Evolutionary conservation across 2,113 vertebrate genomes (phyloP), one percentile per base, ranked within the genome.

Genomic region (Callopanchax toddi): DNA sequence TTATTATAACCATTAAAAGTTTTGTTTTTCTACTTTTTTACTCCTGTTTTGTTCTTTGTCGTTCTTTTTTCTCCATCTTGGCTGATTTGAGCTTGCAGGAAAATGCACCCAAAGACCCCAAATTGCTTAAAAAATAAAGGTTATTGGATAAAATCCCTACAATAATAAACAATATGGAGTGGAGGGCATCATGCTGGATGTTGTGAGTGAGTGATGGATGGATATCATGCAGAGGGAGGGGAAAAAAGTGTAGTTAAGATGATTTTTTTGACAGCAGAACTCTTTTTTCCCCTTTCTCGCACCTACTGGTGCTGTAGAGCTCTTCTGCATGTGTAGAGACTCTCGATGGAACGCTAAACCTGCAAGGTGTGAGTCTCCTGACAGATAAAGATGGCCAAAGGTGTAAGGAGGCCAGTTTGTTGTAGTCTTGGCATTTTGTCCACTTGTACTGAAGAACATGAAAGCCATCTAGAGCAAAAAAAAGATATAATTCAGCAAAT

Each of bases 1-100:
- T 84, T 80, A 74, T 79, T 68, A 54, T 42, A 60, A 73, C 59
- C 60, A 59, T 56, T 36, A 12, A 12, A 70, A 74, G 12, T 78
- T 69, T 22, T 18, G 11, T 18, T 44, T 59, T 70, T 56, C 21
- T 43, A 22, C 6, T 18, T 61, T 46, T 50, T 29, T 10, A 25
- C 12, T 13, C 40, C 5, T 1, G 16, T 36, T 57, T 63, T 37
- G 18, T 37, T 70, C 11, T 49, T 46, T 32, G 51, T 60, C 36
- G 68, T 18, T n/a, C 61, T 13, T 56, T 43, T 25, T 55, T 53
- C 45, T 74, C 22, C 15, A 4, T 56, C 37, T 37, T 5, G 1
- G 12, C 20, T 37, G 8, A 18, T 21, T 11, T 70, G 44, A 40
- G 32, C 7, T 20, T 5, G 23, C n/a, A 64, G 9, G 21, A n/a